phyloP scores from a whole-genome alignment of 1,140 invertebrate species.

The Drosophila lini region DNA sequence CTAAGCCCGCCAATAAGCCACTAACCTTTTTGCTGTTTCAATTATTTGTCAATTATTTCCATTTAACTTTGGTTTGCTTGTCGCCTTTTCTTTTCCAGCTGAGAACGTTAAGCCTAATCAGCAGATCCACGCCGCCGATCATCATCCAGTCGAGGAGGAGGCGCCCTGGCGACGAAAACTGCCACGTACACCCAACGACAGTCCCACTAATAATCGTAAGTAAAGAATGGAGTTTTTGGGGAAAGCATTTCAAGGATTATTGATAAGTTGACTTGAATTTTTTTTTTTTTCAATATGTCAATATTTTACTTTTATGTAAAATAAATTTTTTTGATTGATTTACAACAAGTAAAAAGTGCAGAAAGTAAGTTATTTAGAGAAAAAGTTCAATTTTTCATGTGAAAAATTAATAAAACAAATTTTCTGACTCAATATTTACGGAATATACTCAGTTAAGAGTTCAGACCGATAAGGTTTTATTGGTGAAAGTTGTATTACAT shows the following conservation, averaged over 20 bases:
- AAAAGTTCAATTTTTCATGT: too few species aligned
- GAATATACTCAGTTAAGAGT: background rate
- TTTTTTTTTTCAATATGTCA: too few species aligned
- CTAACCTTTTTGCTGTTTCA: slow-evolving; percentile 3
- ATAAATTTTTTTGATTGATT: too few species aligned
- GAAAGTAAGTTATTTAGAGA: too few species aligned
- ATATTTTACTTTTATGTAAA: too few species aligned
- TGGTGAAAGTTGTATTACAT: background rate
- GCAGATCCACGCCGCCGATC: slow-evolving; percentile 61
- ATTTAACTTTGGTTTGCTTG: slow-evolving; percentile 9
- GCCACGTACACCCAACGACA: slow-evolving; percentile 76
- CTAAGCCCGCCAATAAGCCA: slow-evolving; percentile 48
- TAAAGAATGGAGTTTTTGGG: background rate
- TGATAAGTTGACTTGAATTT: too few species aligned
- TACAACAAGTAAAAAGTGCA: too few species aligned
- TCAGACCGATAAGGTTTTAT: background rate
- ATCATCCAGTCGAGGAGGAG: slow-evolving; percentile 76
- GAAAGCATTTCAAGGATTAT: background rate
- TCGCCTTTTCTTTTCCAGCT: slow-evolving; percentile 48
- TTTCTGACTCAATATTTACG: background rate
- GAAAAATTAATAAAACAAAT: too few species aligned
- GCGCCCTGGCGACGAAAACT: slow-evolving; percentile 82
- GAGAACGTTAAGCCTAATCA: slow-evolving; percentile 71
- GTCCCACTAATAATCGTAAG: slow-evolving; percentile 84
- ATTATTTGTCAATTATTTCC: background rate